Evolutionary conservation across 30 jellyfish, hydroid and myxozoan genomes (phyloP).

Genomic region (Aurelia coerulea): DNA sequence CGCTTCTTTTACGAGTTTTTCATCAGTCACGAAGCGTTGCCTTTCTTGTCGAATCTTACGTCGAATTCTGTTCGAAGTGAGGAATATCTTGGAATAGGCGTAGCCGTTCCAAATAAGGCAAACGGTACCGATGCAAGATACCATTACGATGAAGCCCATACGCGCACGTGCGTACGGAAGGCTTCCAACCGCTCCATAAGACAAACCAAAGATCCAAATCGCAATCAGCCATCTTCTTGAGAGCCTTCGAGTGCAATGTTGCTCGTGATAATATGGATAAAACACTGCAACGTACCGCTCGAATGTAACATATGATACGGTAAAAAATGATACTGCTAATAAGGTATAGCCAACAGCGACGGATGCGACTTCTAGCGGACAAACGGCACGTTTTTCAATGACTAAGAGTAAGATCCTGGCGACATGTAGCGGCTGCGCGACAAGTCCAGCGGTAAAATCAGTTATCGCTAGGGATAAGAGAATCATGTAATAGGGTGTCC

Average conservation of each 20-base stretch:
- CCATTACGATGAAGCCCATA: constrained; percentile 35
- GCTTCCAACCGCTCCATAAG: constrained; percentile 55
- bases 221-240: constrained; percentile 31
- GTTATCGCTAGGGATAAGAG: constrained; percentile 56
- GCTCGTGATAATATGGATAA: constrained; percentile 62
- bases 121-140: constrained; percentile 49
- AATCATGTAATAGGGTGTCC: constrained; percentile 58
- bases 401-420: constrained; percentile 46
- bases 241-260: constrained; percentile 48
- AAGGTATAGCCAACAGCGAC: constrained; percentile 66
- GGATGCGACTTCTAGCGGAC: constrained; percentile 47
- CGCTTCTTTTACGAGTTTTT: constrained; percentile 61
- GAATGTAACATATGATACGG: constrained; percentile 61
- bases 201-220: constrained; percentile 39
- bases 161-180: constrained; percentile 40
- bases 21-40: constrained; percentile 56
- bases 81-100: constrained; percentile 66
- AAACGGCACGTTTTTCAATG: constrained; percentile 16
- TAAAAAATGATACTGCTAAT: constrained; percentile 61
- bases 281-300: constrained; percentile 69
- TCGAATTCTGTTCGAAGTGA: constrained; percentile 39
- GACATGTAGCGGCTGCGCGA: constrained; percentile 64
- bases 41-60: constrained; percentile 45
- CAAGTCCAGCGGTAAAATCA: constrained; percentile 71
- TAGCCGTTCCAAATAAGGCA: constrained; percentile 56